Conservation (phyloP, 2,797 vertebrate genomes). For the Enteromius fasciolatus region DNA sequence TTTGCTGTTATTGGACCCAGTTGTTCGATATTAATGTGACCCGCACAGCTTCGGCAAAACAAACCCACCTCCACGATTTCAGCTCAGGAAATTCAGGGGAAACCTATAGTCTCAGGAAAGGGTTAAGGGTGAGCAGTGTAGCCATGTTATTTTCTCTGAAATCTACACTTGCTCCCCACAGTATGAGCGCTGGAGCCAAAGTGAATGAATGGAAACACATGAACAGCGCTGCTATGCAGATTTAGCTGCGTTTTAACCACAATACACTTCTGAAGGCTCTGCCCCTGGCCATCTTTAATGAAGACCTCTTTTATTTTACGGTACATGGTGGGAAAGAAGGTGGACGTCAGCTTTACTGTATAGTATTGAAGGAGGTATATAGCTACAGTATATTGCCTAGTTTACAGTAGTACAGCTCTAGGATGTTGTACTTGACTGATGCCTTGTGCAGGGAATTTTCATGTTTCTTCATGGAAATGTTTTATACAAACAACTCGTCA, state of each 20-base stretch:
- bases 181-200: slow-evolving; percentile 53
- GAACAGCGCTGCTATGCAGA: slow-evolving; percentile 73
- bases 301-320: slow-evolving; percentile 61
- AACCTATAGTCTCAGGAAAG: slow-evolving; percentile 60
- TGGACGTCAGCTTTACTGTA: slow-evolving; percentile 37
- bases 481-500: not conserved
- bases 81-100: slow-evolving; percentile 56
- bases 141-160: slow-evolving; percentile 69
- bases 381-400: not conserved
- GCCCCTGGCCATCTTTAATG: slow-evolving; percentile 68
- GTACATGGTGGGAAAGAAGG: slow-evolving; percentile 38
- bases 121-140: slow-evolving; percentile 62
- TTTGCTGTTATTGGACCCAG: not conserved
- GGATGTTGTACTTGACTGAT: slow-evolving; percentile 15
- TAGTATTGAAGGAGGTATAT: slow-evolving; percentile 35
- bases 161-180: slow-evolving; percentile 66
- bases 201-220: slow-evolving; percentile 74
- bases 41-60: slow-evolving; percentile 41
- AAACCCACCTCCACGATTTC: not conserved
- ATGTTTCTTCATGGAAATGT: not conserved
- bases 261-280: slow-evolving; percentile 70
- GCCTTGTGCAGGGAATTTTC: not conserved
- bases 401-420: not conserved
- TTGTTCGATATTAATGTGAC: slow-evolving; percentile 30
- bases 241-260: slow-evolving; percentile 72